Evolutionary conservation across 2,113 vertebrate genomes (phyloP).

Genomic region (Eudorcas thomsonii): DNA sequence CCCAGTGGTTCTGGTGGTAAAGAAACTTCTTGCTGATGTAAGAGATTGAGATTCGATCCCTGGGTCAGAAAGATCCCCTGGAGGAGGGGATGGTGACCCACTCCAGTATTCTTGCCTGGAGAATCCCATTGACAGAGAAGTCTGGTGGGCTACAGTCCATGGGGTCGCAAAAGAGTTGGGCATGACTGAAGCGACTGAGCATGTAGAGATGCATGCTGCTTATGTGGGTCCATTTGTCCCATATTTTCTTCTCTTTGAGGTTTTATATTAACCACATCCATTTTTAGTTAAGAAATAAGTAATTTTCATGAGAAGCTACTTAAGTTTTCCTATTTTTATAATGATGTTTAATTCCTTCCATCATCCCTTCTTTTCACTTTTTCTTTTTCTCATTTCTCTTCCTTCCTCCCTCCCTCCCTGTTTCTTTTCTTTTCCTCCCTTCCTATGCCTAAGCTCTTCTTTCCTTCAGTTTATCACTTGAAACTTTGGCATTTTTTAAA

Average conservation of each 20-base stretch:
- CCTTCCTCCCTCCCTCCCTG: neutral
- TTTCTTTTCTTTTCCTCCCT: neutral
- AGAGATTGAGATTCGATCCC: neutral
- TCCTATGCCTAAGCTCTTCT: neutral
- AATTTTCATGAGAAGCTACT: neutral
- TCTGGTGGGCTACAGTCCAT: neutral
- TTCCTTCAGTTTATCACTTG: neutral
- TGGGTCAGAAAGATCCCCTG: neutral
- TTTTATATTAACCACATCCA: neutral
- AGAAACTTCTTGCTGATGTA: neutral
- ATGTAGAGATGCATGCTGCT: neutral
- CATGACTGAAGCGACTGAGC: neutral
- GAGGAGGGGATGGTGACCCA: neutral
- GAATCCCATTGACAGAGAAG: neutral
- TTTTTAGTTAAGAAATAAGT: neutral
- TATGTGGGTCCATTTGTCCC: neutral
- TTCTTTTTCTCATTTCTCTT: neutral
- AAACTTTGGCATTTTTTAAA: neutral
- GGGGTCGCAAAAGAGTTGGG: neutral
- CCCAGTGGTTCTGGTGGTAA: neutral
- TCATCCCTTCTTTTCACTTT: neutral
- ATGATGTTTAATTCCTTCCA: neutral
- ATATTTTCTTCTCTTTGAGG: neutral
- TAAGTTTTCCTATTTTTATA: neutral
- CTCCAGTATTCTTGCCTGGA: neutral